Base-by-base conservation (phyloP, 2,888 invertebrate genomes). In the Acrobasis repandana region DNA sequence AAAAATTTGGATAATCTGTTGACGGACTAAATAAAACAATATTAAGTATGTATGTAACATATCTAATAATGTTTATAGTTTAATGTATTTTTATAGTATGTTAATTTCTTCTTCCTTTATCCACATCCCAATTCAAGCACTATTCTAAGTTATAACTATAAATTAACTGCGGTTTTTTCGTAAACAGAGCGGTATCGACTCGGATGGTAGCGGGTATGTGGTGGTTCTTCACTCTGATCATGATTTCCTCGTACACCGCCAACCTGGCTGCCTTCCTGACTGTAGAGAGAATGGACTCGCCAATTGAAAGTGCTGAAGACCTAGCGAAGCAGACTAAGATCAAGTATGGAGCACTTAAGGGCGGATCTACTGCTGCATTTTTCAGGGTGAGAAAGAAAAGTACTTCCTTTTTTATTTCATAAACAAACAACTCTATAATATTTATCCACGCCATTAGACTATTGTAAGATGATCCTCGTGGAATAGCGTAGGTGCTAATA, bases 221-320 rank as follows among this genome's bases (percentile, higher is more conserved):
- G 97, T 98, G 98, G 98, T 98, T 98, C 87, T 98, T 98, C 87
- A 97, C 97, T 0, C 90, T 98, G 56, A 98, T 98, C 75, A 98
- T 98, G 97, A 98, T 98, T 71, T 98, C 98, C 0, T 98, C 98
- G 9, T 98, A 98, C 86, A 98, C 98, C 18, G 98, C 98, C 60
- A 98, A 98, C 88, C 91, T 98, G 74, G 98, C 98, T 54, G 98
- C 98, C 9, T 98, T 98, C 81, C 92, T 98, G 5, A 98, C 98
- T 0, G 97, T 97, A 15, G 97, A 97, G 78, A 93, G 98, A 72
- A 97, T 98, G 97, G 97, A 97, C 72, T 96, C 97, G 10, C 98
- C 98, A 1, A 98, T 99, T 61, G 97, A 98, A 82, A 97, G 96
- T 75, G 98, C 98, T 0, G 98, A 99, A 78, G 99, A 99, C 85